Conservation (phyloP, 2,888 invertebrate species). For the Amiota mariae region DNA sequence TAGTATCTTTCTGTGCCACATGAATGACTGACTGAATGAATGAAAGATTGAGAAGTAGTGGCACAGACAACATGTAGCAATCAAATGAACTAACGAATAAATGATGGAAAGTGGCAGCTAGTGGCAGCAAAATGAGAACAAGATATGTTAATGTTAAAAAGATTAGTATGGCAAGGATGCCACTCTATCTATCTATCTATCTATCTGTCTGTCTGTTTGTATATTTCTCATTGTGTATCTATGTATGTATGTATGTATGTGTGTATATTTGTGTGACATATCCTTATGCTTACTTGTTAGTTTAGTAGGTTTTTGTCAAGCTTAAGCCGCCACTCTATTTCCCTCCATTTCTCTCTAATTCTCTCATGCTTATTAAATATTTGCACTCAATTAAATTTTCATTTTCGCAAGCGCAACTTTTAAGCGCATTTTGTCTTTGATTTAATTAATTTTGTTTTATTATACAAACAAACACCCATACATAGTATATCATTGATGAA, state of each 20-base stretch:
- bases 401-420: slow-evolving; percentile 34
- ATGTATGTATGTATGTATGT: neutral
- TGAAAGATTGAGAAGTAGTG: too few species aligned
- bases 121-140: neutral
- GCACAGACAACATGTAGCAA: too few species aligned
- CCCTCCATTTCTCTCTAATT: neutral
- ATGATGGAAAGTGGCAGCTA: neutral
- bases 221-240: too few species aligned
- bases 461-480: neutral
- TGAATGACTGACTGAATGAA: too few species aligned
- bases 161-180: neutral
- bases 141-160: neutral
- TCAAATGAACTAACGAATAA: neutral
- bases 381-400: slow-evolving; percentile 55
- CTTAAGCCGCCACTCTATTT: too few species aligned
- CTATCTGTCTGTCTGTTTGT: too few species aligned
- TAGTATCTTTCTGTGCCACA: too few species aligned
- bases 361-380: slow-evolving; percentile 60
- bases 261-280: neutral
- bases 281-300: neutral
- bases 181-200: neutral
- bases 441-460: slow-evolving; percentile 4
- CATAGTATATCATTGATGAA: too few species aligned
- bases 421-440: neutral
- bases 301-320: too few species aligned